phyloP scores from a whole-genome alignment of 2,888 invertebrate species.

The Watsonalla binaria region DNA sequence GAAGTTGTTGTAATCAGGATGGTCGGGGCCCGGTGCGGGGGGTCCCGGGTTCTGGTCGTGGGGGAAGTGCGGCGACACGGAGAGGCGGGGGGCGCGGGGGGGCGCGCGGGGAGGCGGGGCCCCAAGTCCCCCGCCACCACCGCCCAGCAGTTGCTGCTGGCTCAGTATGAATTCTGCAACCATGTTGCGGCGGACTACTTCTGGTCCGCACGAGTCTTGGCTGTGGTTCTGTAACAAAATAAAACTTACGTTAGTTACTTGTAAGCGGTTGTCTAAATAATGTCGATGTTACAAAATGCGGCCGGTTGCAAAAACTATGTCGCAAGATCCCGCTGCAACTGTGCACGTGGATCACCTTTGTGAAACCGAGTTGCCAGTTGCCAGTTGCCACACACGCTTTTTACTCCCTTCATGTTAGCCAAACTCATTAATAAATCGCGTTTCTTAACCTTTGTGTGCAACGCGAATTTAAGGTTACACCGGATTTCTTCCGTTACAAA shows the following conservation, averaged over 20 bases:
- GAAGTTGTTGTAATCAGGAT: conserved; percentile 73
- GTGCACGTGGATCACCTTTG: conserved; percentile 63
- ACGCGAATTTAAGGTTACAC: conserved; percentile 50
- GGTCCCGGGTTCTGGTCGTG: conserved; percentile 68
- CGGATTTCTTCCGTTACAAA: conserved; percentile 57
- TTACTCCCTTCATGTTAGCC: conserved; percentile 59
- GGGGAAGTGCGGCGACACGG: conserved; percentile 65
- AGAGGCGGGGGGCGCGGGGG: conserved; percentile 57
- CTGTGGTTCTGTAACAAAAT: conserved; percentile 71
- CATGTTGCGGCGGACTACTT: conserved; percentile 85
- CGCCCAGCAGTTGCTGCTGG: conserved; percentile 77
- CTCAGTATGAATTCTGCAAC: conserved; percentile 92
- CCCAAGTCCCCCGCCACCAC: conserved; percentile 54
- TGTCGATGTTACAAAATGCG: conserved; percentile 51
- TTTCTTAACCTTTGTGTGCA: conserved; percentile 55
- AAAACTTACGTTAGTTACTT: conserved; percentile 50
- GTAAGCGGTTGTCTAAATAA: conserved; percentile 47
- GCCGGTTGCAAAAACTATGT: conserved; percentile 59
- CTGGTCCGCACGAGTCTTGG: conserved; percentile 71
- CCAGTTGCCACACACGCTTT: conserved; percentile 63
- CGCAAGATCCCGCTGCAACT: conserved; percentile 60
- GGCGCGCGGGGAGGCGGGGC: conserved; percentile 60
- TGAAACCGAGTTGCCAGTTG: conserved; percentile 64
- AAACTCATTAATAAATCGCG: conserved; percentile 56
- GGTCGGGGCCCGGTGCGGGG: conserved; percentile 39